These are phyloP conservation scores for Melanostoma scalare DNA, from an alignment of 2,888 invertebrate genomes.

Conservation along the genomic window DNA sequence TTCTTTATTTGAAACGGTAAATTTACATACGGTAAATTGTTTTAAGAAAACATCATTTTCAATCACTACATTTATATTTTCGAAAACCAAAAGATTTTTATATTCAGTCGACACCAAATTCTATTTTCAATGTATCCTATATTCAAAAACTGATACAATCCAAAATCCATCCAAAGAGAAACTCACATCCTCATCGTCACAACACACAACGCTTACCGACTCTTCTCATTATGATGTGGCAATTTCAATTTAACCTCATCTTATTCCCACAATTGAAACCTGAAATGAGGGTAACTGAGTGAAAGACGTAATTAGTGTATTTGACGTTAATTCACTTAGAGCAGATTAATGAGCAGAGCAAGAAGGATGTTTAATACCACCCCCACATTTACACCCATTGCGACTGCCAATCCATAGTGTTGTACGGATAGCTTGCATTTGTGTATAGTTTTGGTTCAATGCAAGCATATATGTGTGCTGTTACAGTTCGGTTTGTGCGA, in stretches of 20 bases:
- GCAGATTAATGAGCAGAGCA: constrained; percentile 75
- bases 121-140: too few relatives aligned
- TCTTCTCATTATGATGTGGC: constrained; percentile 68
- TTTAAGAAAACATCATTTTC: too few relatives aligned
- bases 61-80: too few relatives aligned
- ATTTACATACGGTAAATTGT: too few relatives aligned
- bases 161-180: not conserved
- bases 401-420: not conserved
- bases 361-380: constrained; percentile 67
- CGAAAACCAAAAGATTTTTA: too few relatives aligned
- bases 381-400: constrained; percentile 9
- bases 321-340: constrained; percentile 76
- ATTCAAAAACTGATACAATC: too few relatives aligned
- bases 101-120: too few relatives aligned
- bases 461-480: constrained; percentile 31
- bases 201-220: constrained; percentile 21
- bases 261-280: constrained; percentile 73
- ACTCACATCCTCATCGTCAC: constrained; percentile 2
- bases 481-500: constrained; percentile 12
- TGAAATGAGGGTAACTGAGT: constrained; percentile 76
- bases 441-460: not conserved
- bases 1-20: too few relatives aligned
- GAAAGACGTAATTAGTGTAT: constrained; percentile 76
- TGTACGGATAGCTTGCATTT: not conserved
- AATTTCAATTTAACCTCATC: constrained; percentile 73